Base-by-base conservation (phyloP, 2,888 invertebrate genomes). In the Agrotis puta region DNA sequence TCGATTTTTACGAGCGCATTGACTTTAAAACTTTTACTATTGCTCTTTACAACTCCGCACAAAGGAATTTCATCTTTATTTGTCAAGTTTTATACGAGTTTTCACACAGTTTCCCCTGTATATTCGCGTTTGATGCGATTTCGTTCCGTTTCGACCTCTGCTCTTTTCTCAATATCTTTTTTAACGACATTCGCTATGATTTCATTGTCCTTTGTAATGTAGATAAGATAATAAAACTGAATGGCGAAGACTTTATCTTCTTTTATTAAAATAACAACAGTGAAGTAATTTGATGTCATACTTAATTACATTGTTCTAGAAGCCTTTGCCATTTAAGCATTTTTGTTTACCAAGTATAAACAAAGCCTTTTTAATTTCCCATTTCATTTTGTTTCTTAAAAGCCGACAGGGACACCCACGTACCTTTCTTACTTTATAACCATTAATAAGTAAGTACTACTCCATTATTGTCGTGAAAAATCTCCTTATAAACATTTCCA, bases 21-120 rank as follows among this genome's bases (percentile, higher is more conserved):
- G 81, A 72, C 81, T 85, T 85, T 77, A 85, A n/a, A 84, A 78
- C 68, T 81, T 85, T 83, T 76, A 73, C 75, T 76, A 85, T 81
- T 69, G 56, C 70, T 63, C 61, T 56, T 43, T 64, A 33, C 13
- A 27, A 47, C 20, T 65, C 61, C 14, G 33, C 18, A 59, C 73
- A 74, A 82, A 73, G 77, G 65, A 80, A 67, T 77, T 71, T 73
- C 54, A 66, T 73, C 68, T 80, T 66, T 80, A 74, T 71, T 48
- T 58, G 24, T 22, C 18, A 61, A 70, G 66, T 65, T 74, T 61
- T 20, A 56, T 48, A 39, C 3, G 64, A 69, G 57, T 53, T 76
- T 76, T 45, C 54, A 22, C 33, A 45, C 48, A 63, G 45, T 79
- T 73, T 76, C 27, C 79, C 45, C 57, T 78, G 71, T 43, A 64